Evolutionary conservation across 2,888 invertebrate genomes (phyloP).

Genomic region (Tineola bisselliella): DNA sequence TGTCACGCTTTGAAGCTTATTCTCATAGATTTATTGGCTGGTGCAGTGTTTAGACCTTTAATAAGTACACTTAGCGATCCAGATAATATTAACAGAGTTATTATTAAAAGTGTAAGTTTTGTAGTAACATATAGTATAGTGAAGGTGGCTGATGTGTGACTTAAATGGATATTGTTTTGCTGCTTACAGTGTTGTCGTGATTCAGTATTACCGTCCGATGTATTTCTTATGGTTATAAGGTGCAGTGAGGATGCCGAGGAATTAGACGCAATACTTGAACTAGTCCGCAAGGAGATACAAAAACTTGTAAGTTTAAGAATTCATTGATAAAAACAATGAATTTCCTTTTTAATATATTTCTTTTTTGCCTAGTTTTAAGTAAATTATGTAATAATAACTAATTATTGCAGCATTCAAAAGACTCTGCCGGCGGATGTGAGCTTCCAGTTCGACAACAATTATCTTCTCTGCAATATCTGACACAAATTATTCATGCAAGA

Average conservation of each 20-base stretch:
- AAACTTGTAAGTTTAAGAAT: conserved; percentile 70
- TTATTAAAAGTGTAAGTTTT: conserved; percentile 83
- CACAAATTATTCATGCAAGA: conserved; percentile 76
- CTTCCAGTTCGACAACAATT: conserved; percentile 84
- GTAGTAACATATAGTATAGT: too few species aligned
- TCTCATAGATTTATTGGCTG: conserved; percentile 76
- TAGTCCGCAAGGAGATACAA: conserved; percentile 84
- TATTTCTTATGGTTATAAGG: conserved; percentile 84
- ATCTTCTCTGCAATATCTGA: conserved; percentile 83
- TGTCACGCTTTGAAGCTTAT: conserved; percentile 83
- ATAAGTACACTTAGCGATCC: conserved; percentile 83
- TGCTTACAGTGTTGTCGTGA: conserved; percentile 81
- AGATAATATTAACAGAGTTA: conserved; percentile 89
- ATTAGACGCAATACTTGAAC: conserved; percentile 80
- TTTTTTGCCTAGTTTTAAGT: too few species aligned
- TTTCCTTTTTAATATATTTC: too few species aligned
- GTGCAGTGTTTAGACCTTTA: conserved; percentile 77
- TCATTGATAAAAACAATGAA: too few species aligned
- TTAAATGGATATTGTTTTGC: too few species aligned
- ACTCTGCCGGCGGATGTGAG: conserved; percentile 88
- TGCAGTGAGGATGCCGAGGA: conserved; percentile 84
- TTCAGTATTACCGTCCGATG: conserved; percentile 79
- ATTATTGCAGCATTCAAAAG: conserved; percentile 73
- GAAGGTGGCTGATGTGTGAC: too few species aligned
- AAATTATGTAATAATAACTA: neutral